phyloP scores from a whole-genome alignment of 1,140 invertebrate genomes.

The Catajapyx aquilonaris region DNA sequence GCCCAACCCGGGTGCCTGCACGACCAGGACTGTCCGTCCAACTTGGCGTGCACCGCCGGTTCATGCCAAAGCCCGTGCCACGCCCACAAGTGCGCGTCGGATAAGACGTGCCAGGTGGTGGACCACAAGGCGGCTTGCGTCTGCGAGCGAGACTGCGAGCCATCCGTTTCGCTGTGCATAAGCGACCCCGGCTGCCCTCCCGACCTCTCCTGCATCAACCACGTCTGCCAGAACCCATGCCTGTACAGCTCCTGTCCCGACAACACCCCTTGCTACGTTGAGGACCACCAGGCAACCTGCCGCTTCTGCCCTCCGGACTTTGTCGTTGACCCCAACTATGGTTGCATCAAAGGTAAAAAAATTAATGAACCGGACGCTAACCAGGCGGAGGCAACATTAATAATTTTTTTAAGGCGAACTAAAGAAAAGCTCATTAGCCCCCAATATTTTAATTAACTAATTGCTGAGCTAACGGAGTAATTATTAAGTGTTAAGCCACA shows the following conservation, averaged over 20 bases:
- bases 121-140: conserved; percentile 67
- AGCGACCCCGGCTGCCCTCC: conserved; percentile 67
- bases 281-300: conserved; percentile 80
- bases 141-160: conserved; percentile 65
- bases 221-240: conserved; percentile 77
- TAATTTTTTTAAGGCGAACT: too few species aligned
- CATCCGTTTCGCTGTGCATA: conserved; percentile 65
- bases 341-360: conserved; percentile 83
- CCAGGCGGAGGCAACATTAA: too few species aligned
- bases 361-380: conserved; percentile 7
- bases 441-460: too few species aligned
- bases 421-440: too few species aligned
- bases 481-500: too few species aligned
- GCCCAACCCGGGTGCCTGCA: conserved; percentile 51
- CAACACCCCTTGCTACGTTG: conserved; percentile 67
- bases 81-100: conserved; percentile 38
- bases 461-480: too few species aligned
- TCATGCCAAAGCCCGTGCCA: conserved; percentile 70
- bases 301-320: conserved; percentile 83
- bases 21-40: conserved; percentile 64
- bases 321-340: conserved; percentile 66
- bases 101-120: conserved; percentile 63
- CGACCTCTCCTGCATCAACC: conserved; percentile 63
- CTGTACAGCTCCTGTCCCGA: conserved; percentile 49
- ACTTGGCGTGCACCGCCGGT: conserved; percentile 56